Percentiles rank a stretch among this genome's conserved stretches.
These are phyloP conservation scores for Papilio xuthus DNA, from an alignment of 1,140 invertebrate species.

Conservation along the genomic window DNA sequence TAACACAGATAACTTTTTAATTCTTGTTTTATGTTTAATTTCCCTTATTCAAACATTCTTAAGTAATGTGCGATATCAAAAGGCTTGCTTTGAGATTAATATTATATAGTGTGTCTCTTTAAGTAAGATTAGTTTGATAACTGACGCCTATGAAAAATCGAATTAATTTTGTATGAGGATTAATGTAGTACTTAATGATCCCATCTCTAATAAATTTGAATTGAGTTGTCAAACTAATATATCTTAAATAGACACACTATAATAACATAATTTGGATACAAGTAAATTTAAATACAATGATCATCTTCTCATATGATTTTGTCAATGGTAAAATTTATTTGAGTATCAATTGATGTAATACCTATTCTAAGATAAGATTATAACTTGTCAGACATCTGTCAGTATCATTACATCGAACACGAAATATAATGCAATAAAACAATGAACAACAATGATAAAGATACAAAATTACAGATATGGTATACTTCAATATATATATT, in stretches of 20 bases:
- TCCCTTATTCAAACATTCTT: too few species aligned
- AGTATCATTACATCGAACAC: neutral
- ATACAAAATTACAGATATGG: neutral
- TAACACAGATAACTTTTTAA: neutral
- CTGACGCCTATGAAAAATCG: too few species aligned
- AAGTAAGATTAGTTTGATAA: too few species aligned
- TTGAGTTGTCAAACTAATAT: too few species aligned
- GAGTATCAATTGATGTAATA: neutral
- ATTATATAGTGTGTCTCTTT: too few species aligned
- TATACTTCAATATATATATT: neutral
- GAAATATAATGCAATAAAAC: neutral
- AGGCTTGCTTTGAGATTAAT: neutral
- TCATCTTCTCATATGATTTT: neutral
- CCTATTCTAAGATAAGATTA: neutral
- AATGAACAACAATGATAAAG: neutral
- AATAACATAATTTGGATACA: neutral
- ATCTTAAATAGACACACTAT: too few species aligned
- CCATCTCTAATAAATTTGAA: neutral
- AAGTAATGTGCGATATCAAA: neutral
- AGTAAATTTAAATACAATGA: neutral
- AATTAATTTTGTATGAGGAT: too few species aligned
- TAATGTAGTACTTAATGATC: too few species aligned
- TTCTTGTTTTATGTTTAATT: neutral
- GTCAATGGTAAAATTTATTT: constrained; percentile 8
- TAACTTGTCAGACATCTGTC: neutral